Conservation (phyloP, 2,888 invertebrate genomes). For the Torymus tubicola region DNA sequence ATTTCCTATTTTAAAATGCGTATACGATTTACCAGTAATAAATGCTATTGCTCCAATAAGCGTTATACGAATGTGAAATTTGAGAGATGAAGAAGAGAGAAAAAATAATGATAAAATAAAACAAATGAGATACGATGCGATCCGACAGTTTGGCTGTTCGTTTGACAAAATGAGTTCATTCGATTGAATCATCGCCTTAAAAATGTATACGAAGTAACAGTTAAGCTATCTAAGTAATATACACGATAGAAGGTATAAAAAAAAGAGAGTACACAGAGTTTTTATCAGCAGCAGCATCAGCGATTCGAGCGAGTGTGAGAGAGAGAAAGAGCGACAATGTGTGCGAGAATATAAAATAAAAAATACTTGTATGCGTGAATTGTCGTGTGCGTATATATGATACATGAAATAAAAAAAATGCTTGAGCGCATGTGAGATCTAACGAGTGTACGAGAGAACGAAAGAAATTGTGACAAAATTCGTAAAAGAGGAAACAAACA, state of each 20-base stretch:
- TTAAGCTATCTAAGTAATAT: slow-evolving; percentile 76
- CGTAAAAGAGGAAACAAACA: slow-evolving; percentile 54
- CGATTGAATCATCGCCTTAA: slow-evolving; percentile 77
- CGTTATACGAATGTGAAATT: slow-evolving; percentile 53
- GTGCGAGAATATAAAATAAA: slow-evolving; percentile 35
- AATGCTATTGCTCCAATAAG: slow-evolving; percentile 48
- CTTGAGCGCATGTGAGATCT: slow-evolving; percentile 47
- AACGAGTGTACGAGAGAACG: slow-evolving; percentile 56
- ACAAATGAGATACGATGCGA: slow-evolving; percentile 61
- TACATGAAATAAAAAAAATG: slow-evolving; percentile 44
- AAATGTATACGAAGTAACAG: slow-evolving; percentile 77
- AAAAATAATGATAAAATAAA: slow-evolving; percentile 21
- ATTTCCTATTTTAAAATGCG: slow-evolving; percentile 49
- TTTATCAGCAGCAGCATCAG: slow-evolving; percentile 70
- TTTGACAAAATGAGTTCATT: slow-evolving; percentile 75
- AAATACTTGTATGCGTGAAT: slow-evolving; percentile 51
- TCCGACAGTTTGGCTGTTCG: slow-evolving; percentile 73
- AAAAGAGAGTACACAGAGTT: slow-evolving; percentile 71
- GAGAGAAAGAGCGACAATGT: slow-evolving; percentile 44
- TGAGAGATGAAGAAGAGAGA: slow-evolving; percentile 23
- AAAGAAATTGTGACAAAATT: slow-evolving; percentile 60
- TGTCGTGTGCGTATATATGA: slow-evolving; percentile 53
- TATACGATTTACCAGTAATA: slow-evolving; percentile 57
- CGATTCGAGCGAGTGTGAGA: slow-evolving; percentile 65
- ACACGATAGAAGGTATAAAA: slow-evolving; percentile 73